Evolutionary conservation across 2,113 vertebrate genomes (phyloP), one percentile per base, ranked within the genome.

Genomic region (Oncorhynchus gorbuscha): DNA sequence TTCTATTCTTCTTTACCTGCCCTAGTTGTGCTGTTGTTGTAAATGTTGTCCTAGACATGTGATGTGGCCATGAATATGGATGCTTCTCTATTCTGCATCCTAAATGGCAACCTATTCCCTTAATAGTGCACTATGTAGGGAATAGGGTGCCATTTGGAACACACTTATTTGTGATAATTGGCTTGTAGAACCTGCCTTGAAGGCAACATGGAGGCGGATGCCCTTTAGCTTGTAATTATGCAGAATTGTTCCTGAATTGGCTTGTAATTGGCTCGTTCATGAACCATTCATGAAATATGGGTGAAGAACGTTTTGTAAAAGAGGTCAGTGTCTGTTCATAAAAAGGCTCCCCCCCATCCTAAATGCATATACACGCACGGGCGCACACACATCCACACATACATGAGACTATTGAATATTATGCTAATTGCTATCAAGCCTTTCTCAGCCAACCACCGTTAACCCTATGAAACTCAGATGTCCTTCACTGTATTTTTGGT

Each of bases 141-240:
- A 83, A 92, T 91, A 83, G 79, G 67, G 66, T 45, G 39, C n/a
- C 9, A 18, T 28, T 14, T 7, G 7, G 62, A 45, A 45, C 39
- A 35, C 1, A 7, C 72, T 86, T 20, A 58, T 81, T 81, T 16
- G 78, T 88, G 87, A 84, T 93, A 93, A 94, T 92, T 92, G 93
- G 90, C 91, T 91, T 87, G 88, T 89, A 84, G 86, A 84, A 45
- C 88, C 89, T 87, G 79, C 71, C 86, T 89, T 86, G 87, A 90
- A 90, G 90, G 87, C 87, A 86, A 81, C 87, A 81, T 83, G 81
- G 85, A 86, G 83, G 81, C 84, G 67, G 86, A 71, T 66, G 82
- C 76, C 90, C 90, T 93, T 89, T 93, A 81, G 84, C 88, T 89
- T 84, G 84, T 90, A 90, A 93, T 92, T 90, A 93, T 88, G 86